Base-by-base conservation (phyloP, 2,113 vertebrate genomes). In the Martes martes region DNA sequence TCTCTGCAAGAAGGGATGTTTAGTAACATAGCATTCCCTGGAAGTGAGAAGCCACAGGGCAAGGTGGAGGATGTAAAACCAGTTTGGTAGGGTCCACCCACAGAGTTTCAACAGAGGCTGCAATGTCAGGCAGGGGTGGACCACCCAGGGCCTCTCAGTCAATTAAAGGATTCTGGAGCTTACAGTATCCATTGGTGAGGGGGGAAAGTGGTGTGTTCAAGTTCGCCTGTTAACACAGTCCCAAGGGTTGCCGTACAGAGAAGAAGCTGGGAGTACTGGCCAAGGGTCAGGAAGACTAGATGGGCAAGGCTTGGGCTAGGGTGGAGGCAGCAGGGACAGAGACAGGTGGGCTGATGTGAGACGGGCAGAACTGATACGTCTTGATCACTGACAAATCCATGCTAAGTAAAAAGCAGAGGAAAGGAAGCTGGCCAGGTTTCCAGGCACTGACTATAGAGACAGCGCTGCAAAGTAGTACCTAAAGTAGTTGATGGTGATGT, bases 371-470 rank as follows among this genome's bases (percentile, higher is more conserved):
- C 0, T 16, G 13, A 76, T 24, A 89, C 21, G 9, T 82, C 47
- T 52, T 82, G 86, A 82, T 61, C 45, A 87, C 0, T 59, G 33
- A 69, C 31, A 91, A 69, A n/a, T 45, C 6, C 1, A 15, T 73
- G 45, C 65, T 26, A 79, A 50, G n/a, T 67, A 19, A 52, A 78
- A 67, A 33, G 71, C 36, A 23, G 7, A 89, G 31, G 21, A 42
- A 55, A 89, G 42, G 79, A 94, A 96, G 67, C 74, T 71, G 73
- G 94, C 52, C 42, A 83, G 9, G 55, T 69, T 95, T 96, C 78
- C 26, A 76, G 63, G 78, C 33, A 47, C 4, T 26, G 47, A 42
- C 73, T 82, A 13, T 3, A 23, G 39, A 15, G n/a, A 91, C 1
- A 55, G 36, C 4, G 6, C 24, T 55, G 24, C 45, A 95, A 59